A percentile compares a stretch with the other conserved stretches of the same genome.
Evolutionary conservation across 2,797 vertebrate genomes (phyloP).

Genomic region (Cuculus canorus): DNA sequence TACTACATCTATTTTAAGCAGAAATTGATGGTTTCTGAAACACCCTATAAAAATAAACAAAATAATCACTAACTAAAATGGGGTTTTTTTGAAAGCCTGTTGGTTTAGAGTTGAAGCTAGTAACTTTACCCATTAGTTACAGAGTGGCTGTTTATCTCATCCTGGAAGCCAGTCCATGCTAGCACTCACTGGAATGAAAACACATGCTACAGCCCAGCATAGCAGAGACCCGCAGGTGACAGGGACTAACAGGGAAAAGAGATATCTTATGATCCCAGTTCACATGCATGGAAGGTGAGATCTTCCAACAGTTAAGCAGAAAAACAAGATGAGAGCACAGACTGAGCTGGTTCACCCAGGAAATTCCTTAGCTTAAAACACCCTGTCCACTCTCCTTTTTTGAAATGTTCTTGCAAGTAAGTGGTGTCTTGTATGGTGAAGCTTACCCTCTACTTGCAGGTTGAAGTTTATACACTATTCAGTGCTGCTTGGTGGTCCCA

Average conservation of each 20-base stretch:
- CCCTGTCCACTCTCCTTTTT: not conserved
- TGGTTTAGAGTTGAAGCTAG: constrained; percentile 4
- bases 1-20: not conserved
- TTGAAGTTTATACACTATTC: not conserved
- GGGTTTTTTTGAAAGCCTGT: not conserved
- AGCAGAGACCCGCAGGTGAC: not conserved
- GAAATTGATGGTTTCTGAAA: not conserved
- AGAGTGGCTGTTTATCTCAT: not conserved
- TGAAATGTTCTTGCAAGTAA: not conserved
- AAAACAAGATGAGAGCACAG: not conserved
- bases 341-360: not conserved
- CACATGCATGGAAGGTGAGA: not conserved
- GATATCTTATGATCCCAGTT: not conserved
- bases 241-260: not conserved
- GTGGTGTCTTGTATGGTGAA: not conserved
- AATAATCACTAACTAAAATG: not conserved
- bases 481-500: not conserved
- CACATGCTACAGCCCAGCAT: not conserved
- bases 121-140: not conserved
- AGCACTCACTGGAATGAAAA: not conserved
- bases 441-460: not conserved
- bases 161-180: not conserved
- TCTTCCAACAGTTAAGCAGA: not conserved
- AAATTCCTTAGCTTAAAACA: not conserved
- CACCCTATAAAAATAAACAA: constrained; percentile 5